These are phyloP conservation scores for Fopius arisanus DNA, from an alignment of 1,140 invertebrate species.

Conservation along the genomic window DNA sequence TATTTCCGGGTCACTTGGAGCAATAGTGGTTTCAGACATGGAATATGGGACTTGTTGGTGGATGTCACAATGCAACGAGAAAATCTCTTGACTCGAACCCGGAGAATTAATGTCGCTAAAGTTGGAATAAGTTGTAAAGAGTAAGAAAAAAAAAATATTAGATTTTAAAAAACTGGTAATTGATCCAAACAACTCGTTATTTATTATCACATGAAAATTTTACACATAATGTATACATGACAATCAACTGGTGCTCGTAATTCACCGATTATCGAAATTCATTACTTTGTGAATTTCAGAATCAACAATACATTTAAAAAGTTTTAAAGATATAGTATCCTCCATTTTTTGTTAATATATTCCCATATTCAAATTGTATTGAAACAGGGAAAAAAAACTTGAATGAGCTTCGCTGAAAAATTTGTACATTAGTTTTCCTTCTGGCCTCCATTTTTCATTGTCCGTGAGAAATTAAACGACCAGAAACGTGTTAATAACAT, in stretches of 20 bases:
- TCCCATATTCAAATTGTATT: not conserved
- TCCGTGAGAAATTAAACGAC: too few relatives aligned
- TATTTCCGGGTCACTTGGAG: not conserved
- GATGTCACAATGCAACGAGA: not conserved
- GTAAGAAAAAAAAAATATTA: too few relatives aligned
- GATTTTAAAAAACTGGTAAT: not conserved
- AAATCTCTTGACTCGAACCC: not conserved
- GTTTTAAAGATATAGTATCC: not conserved
- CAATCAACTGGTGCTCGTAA: not conserved
- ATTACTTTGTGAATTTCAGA: not conserved
- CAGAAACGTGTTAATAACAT: not conserved
- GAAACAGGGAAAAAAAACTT: not conserved
- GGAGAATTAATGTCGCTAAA: not conserved
- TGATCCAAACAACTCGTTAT: not conserved
- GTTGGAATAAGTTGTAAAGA: not conserved
- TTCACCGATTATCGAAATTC: not conserved
- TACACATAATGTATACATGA: not conserved
- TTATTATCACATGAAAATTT: conserved; percentile 2
- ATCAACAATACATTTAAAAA: not conserved
- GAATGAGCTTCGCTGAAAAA: not conserved
- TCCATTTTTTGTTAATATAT: not conserved
- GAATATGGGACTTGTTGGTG: not conserved
- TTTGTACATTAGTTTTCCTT: not conserved
- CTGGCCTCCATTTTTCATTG: not conserved
- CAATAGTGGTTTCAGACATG: not conserved